phyloP scores from a whole-genome alignment of 2,888 invertebrate genomes.

The Caradrina clavipalpis region DNA sequence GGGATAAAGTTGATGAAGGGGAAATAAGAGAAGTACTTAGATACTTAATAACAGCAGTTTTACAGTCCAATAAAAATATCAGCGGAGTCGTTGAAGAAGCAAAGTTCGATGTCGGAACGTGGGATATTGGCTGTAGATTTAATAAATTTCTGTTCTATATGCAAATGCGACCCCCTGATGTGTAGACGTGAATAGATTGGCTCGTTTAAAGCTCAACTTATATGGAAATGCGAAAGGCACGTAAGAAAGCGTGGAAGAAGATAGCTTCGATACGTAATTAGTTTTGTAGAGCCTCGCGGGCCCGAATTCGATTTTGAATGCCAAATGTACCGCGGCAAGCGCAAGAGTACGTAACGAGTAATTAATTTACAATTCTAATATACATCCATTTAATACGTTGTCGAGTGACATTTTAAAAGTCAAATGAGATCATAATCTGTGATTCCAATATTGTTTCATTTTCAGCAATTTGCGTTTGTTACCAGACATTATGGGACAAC shows the following conservation, averaged over 20 bases:
- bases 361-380: slow-evolving; percentile 85
- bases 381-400: slow-evolving; percentile 72
- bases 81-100: slow-evolving; percentile 82
- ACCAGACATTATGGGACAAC: slow-evolving; percentile 40
- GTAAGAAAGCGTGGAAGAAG: slow-evolving; percentile 90
- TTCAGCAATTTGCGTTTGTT: slow-evolving; percentile 62
- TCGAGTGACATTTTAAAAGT: slow-evolving; percentile 72
- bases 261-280: slow-evolving; percentile 90
- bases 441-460: slow-evolving; percentile 68
- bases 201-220: slow-evolving; percentile 91
- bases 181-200: slow-evolving; percentile 91
- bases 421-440: slow-evolving; percentile 70
- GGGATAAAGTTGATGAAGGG: slow-evolving; percentile 23
- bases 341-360: slow-evolving; percentile 77
- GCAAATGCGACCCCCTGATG: slow-evolving; percentile 91
- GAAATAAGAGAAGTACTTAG: slow-evolving; percentile 46
- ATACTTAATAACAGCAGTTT: slow-evolving; percentile 70
- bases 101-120: slow-evolving; percentile 89
- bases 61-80: slow-evolving; percentile 84
- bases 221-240: slow-evolving; percentile 91
- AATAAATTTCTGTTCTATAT: slow-evolving; percentile 91
- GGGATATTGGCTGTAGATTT: slow-evolving; percentile 91
- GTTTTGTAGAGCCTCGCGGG: slow-evolving; percentile 86
- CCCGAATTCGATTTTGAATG: slow-evolving; percentile 84
- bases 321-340: slow-evolving; percentile 75